phyloP scores from a whole-genome alignment of 2,888 invertebrate genomes.

The Chromoteleia sp. region DNA sequence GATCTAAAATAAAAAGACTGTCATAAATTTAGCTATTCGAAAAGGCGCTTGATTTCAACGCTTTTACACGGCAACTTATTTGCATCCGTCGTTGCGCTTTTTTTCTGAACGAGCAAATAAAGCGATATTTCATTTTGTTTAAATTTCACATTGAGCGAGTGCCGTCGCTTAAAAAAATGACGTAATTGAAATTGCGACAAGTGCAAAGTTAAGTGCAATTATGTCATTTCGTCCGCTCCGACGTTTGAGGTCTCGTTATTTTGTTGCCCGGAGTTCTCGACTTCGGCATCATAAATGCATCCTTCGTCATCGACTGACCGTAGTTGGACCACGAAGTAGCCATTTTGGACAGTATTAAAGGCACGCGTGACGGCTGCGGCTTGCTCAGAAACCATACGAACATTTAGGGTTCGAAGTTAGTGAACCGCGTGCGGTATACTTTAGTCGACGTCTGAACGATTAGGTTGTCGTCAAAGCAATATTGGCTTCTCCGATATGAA shows the following conservation, averaged over 20 bases:
- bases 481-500: conserved; percentile 41
- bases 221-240: conserved; percentile 1
- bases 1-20: not conserved
- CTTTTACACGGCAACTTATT: not conserved
- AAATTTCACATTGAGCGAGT: not conserved
- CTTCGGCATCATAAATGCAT: conserved; percentile 49
- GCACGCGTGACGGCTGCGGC: conserved; percentile 69
- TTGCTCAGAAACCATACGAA: conserved; percentile 64
- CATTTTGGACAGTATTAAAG: conserved; percentile 69
- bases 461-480: conserved; percentile 59
- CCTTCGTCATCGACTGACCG: conserved; percentile 47
- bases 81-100: not conserved
- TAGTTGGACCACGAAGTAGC: conserved; percentile 64
- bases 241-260: not conserved
- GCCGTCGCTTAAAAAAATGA: not conserved
- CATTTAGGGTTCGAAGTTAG: conserved; percentile 67
- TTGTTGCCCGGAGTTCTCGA: conserved; percentile 18
- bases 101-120: not conserved
- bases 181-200: not conserved
- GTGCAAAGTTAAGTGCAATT: conserved; percentile 16
- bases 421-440: conserved; percentile 61
- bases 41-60: conserved; percentile 5
- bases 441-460: conserved; percentile 52
- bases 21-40: conserved; percentile 12
- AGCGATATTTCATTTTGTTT: conserved; percentile 1